These are phyloP conservation scores for Phoxinus dragarum DNA, from an alignment of 2,797 vertebrate species.

Conservation along the genomic window DNA sequence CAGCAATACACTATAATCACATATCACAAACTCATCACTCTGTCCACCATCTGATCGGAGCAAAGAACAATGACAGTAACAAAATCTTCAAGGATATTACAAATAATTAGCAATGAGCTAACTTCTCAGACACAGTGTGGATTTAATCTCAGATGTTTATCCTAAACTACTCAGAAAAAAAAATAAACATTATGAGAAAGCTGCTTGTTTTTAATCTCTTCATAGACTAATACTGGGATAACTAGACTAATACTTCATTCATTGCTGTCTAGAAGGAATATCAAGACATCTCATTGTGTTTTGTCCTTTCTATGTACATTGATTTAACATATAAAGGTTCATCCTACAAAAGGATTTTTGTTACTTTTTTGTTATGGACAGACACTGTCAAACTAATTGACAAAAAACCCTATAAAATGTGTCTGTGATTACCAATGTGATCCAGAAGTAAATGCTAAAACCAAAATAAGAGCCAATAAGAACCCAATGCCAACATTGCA, in stretches of 20 bases:
- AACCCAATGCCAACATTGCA: conserved; percentile 4
- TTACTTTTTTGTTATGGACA: neutral
- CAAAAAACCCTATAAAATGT: neutral
- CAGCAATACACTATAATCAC: conserved; percentile 11
- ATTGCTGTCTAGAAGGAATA: neutral
- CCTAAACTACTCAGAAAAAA: neutral
- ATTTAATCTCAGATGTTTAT: neutral
- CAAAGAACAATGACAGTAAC: neutral
- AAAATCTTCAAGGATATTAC: neutral
- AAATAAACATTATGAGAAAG: too few species aligned
- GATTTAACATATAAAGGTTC: neutral
- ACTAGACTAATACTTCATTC: neutral
- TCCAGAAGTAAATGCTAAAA: neutral
- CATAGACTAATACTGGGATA: too few species aligned
- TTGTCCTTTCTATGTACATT: neutral
- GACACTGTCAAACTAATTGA: neutral
- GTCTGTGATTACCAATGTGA: neutral
- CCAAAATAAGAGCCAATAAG: conserved; percentile 19
- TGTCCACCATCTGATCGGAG: neutral
- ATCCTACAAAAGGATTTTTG: neutral
- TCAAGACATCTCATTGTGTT: neutral
- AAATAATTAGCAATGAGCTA: neutral
- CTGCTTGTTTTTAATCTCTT: too few species aligned
- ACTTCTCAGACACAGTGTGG: neutral
- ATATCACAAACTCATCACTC: neutral